Conservation (phyloP, 2,113 vertebrate genomes). For the Isichthys henryi region DNA sequence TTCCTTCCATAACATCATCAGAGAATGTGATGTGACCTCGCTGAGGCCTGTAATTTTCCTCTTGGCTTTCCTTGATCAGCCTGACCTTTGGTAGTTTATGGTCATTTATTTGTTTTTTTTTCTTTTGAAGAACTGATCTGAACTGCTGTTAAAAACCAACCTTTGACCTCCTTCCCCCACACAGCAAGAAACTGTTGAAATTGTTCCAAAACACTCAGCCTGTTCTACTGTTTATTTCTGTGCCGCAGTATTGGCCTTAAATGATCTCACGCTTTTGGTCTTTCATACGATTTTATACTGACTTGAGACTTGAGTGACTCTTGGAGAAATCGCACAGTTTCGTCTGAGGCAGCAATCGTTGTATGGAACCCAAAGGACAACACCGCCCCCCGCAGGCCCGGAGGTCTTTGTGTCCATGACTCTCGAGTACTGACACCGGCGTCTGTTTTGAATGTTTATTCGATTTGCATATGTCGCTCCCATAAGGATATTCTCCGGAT, state of each 20-base stretch:
- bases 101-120: neutral
- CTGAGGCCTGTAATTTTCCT: neutral
- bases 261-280: conserved; percentile 51
- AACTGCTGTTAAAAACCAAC: neutral
- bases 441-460: conserved; percentile 28
- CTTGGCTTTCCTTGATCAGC: neutral
- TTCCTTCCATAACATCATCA: neutral
- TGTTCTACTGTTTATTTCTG: conserved; percentile 43
- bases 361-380: conserved; percentile 35
- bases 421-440: conserved; percentile 46
- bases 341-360: conserved; percentile 63
- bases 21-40: neutral
- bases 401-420: neutral
- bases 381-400: conserved; percentile 24
- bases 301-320: conserved; percentile 46
- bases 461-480: conserved; percentile 43
- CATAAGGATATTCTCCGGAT: conserved; percentile 46
- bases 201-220: conserved; percentile 44
- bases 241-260: conserved; percentile 69
- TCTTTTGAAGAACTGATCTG: neutral
- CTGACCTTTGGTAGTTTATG: neutral
- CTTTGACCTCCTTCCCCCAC: neutral
- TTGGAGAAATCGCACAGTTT: conserved; percentile 62
- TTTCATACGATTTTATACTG: conserved; percentile 32
- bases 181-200: conserved; percentile 46